A percentile compares a stretch with the other conserved stretches of the same genome.
Evolutionary conservation across 1,140 invertebrate genomes (phyloP).

Genomic region (Papilio glaucus): DNA sequence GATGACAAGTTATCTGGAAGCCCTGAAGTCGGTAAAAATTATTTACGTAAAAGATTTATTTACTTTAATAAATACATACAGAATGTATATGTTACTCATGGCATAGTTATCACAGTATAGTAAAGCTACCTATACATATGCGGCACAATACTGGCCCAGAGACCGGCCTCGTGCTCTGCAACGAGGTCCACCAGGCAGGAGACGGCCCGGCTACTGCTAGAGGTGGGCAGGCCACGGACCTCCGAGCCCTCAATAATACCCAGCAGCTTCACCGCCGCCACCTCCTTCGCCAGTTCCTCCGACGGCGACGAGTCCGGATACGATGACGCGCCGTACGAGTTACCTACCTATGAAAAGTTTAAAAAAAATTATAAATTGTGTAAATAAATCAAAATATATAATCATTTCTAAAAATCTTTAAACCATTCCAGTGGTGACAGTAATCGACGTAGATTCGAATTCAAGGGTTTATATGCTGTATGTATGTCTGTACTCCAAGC

Average conservation of each 20-base stretch:
- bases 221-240: constrained; percentile 56
- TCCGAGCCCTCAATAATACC: constrained; percentile 64
- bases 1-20: too few species aligned
- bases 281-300: constrained; percentile 80
- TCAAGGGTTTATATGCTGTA: too few species aligned
- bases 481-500: too few species aligned
- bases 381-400: too few species aligned
- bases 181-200: constrained; percentile 80
- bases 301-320: constrained; percentile 85
- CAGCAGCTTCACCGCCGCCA: constrained; percentile 83
- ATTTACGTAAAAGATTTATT: too few species aligned
- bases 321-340: constrained; percentile 77
- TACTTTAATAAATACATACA: not conserved
- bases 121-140: constrained; percentile 69
- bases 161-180: constrained; percentile 80
- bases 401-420: too few species aligned
- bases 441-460: too few species aligned
- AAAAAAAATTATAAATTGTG: too few species aligned
- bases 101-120: not conserved
- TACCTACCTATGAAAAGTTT: constrained; percentile 64
- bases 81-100: not conserved
- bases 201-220: constrained; percentile 56
- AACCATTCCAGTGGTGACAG: too few species aligned
- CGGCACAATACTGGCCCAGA: constrained; percentile 76
- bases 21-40: too few species aligned